A percentile compares a stretch with the other conserved stretches of the same genome.
Conservation (phyloP, 2,888 invertebrate genomes). For the Megastigmus dorsalis region DNA sequence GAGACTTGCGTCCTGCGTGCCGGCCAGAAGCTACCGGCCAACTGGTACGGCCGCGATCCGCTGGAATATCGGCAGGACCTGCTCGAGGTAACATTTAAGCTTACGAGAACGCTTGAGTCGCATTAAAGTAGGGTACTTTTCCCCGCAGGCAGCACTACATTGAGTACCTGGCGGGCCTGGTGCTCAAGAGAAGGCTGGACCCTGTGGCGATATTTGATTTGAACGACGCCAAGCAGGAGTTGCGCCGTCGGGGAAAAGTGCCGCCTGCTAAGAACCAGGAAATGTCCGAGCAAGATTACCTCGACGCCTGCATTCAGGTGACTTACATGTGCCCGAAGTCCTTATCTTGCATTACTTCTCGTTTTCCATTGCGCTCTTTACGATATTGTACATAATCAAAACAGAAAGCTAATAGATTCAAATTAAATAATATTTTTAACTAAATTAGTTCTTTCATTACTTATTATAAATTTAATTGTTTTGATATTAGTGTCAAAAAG, state of each 20-base stretch:
- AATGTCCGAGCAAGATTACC: constrained; percentile 90
- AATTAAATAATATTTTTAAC: too few relatives aligned
- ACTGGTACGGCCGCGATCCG: constrained; percentile 81
- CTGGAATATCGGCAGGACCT: constrained; percentile 75
- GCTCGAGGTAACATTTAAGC: constrained; percentile 74
- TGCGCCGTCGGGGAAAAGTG: constrained; percentile 88
- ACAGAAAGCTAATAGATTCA: too few relatives aligned
- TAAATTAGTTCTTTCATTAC: too few relatives aligned
- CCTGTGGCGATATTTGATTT: constrained; percentile 92
- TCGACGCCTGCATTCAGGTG: constrained; percentile 91
- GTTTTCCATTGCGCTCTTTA: too few relatives aligned
- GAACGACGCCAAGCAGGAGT: constrained; percentile 90
- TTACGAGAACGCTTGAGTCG: constrained; percentile 4
- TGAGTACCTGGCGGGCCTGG: constrained; percentile 93
- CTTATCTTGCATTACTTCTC: too few relatives aligned
- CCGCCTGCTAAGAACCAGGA: constrained; percentile 88
- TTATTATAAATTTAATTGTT: too few relatives aligned
- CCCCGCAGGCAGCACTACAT: constrained; percentile 92
- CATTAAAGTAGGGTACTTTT: constrained; percentile 59
- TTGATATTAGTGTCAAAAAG: too few relatives aligned
- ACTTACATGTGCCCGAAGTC: constrained; percentile 60
- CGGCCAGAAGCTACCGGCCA: constrained; percentile 83
- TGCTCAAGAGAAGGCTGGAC: constrained; percentile 89
- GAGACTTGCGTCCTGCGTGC: constrained; percentile 87
- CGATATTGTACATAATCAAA: too few relatives aligned